Evolutionary conservation across 2,888 invertebrate species (phyloP).

Genomic region (Heliconius sara): DNA sequence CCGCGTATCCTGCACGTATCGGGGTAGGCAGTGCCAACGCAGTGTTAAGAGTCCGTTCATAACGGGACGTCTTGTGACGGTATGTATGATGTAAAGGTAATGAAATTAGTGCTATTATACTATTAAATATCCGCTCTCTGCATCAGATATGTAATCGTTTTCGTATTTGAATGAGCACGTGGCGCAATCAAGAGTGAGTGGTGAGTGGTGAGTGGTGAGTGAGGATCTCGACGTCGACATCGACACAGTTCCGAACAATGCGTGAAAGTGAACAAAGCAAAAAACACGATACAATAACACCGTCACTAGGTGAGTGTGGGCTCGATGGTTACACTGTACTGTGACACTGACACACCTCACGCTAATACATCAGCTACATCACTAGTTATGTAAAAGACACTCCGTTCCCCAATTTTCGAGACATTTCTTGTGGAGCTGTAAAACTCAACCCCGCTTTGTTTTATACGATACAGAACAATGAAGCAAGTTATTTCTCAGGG

Average conservation of each 20-base stretch:
- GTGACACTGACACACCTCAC: slow-evolving; percentile 4
- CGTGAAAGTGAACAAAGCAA: slow-evolving; percentile 41
- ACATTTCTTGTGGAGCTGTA: not conserved
- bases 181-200: slow-evolving; percentile 37
- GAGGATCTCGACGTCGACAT: slow-evolving; percentile 14
- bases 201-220: slow-evolving; percentile 6
- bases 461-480: not conserved
- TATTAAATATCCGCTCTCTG: not conserved
- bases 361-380: not conserved
- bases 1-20: not conserved
- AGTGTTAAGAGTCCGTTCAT: no score
- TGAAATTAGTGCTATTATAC: not conserved
- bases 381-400: not conserved
- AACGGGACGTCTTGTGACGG: no score
- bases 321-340: not conserved
- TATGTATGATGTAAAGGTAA: not conserved
- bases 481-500: not conserved
- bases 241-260: slow-evolving; percentile 45
- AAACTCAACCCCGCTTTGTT: not conserved
- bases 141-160: not conserved
- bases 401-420: not conserved
- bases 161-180: slow-evolving; percentile 1
- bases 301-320: slow-evolving; percentile 53
- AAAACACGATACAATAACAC: slow-evolving; percentile 50
- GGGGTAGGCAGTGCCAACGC: not conserved